phyloP scores from a whole-genome alignment of 1,140 invertebrate species.

The Helicoverpa armigera region DNA sequence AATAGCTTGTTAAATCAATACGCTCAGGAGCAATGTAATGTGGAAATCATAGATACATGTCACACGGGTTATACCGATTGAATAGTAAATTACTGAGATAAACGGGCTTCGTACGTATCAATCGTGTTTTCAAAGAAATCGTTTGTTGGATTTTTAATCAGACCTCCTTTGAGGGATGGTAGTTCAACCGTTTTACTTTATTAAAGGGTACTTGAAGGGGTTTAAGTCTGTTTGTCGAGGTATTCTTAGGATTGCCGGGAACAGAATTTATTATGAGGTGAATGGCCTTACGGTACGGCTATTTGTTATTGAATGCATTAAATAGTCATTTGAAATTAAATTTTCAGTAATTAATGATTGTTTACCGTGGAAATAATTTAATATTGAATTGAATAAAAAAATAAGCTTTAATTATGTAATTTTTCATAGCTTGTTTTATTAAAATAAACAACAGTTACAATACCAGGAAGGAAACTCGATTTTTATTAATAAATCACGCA shows the following conservation, averaged over 20 bases:
- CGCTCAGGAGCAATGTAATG: background rate
- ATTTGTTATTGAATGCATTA: background rate
- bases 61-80: slow-evolving; percentile 18
- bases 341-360: no score
- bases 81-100: slow-evolving; percentile 30
- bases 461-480: background rate
- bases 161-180: background rate
- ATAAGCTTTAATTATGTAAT: no score
- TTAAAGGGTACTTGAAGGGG: slow-evolving; percentile 13
- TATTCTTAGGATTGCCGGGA: slow-evolving; percentile 3
- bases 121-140: slow-evolving; percentile 8
- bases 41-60: slow-evolving; percentile 21
- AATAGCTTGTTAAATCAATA: slow-evolving; percentile 11
- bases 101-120: slow-evolving; percentile 26
- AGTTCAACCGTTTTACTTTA: slow-evolving; percentile 19
- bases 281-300: background rate
- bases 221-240: slow-evolving; percentile 18
- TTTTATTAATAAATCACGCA: slow-evolving; percentile 19
- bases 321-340: background rate
- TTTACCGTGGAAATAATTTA: no score
- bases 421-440: background rate
- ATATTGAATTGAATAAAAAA: no score
- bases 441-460: background rate
- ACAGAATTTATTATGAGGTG: background rate
- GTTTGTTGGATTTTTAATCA: slow-evolving; percentile 32